Evolutionary conservation across 2,797 vertebrate genomes (phyloP).

Genomic region (Cryptoblepharus egeriae): DNA sequence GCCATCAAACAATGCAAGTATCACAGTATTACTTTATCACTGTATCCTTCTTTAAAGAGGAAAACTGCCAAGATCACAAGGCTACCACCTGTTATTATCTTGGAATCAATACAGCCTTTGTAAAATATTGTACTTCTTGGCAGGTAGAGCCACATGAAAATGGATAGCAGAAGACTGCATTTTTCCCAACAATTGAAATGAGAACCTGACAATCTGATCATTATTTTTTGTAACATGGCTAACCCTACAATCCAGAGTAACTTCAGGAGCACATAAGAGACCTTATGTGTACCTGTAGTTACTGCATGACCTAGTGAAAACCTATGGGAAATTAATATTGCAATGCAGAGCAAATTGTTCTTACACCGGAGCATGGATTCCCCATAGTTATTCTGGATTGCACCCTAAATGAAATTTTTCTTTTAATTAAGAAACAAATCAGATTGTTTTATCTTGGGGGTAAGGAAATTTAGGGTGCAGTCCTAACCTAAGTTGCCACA

Average conservation of each 20-base stretch:
- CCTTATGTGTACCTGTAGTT: too few relatives aligned
- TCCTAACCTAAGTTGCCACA: too few relatives aligned
- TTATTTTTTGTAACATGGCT: constrained; percentile 46
- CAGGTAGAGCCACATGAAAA: constrained; percentile 40
- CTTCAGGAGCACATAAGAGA: too few relatives aligned
- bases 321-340: too few relatives aligned
- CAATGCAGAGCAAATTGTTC: too few relatives aligned
- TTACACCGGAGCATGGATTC: too few relatives aligned
- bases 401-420: constrained; percentile 43
- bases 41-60: constrained; percentile 56
- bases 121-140: constrained; percentile 44
- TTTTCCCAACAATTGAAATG: constrained; percentile 45
- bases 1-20: constrained; percentile 49
- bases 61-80: constrained; percentile 49
- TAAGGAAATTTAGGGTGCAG: too few relatives aligned
- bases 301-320: too few relatives aligned
- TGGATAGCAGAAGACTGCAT: constrained; percentile 41
- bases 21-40: constrained; percentile 49
- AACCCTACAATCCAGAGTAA: too few relatives aligned
- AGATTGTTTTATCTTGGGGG: constrained; percentile 39
- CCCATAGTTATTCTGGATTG: too few relatives aligned
- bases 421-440: constrained; percentile 48
- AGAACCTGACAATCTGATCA: constrained; percentile 51
- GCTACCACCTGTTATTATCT: constrained; percentile 57
- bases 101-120: constrained; percentile 59